Percentiles rank a stretch among this genome's conserved stretches.
Evolutionary conservation across 2,113 vertebrate species (phyloP).

Genomic region (Hystrix cristata): DNA sequence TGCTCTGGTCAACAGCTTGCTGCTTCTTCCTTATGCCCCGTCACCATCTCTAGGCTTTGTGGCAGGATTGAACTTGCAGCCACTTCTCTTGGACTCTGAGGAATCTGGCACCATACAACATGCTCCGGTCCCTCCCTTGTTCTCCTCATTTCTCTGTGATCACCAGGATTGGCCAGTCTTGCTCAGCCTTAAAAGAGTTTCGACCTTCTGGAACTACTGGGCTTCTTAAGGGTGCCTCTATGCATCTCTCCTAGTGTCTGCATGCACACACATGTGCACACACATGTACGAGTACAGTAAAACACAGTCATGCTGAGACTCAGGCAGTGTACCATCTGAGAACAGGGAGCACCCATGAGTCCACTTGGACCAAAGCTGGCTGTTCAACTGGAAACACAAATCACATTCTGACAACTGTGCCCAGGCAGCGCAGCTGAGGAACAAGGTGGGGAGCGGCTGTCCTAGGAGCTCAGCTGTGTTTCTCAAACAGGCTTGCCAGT

Average conservation of each 20-base stretch:
- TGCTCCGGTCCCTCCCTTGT: not conserved
- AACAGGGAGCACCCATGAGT: not conserved
- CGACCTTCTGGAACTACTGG: not conserved
- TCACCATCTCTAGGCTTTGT: not conserved
- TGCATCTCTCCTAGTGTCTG: not conserved
- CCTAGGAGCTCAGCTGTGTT: not conserved
- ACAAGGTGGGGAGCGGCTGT: not conserved
- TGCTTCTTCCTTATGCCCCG: not conserved
- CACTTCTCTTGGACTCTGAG: not conserved
- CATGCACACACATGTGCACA: not conserved
- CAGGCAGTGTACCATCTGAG: not conserved
- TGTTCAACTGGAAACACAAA: not conserved
- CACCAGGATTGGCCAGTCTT: not conserved
- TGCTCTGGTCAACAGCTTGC: not conserved
- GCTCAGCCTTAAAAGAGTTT: not conserved
- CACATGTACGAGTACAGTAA: not conserved
- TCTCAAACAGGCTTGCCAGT: not conserved
- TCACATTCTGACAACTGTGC: not conserved
- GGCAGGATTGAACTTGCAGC: not conserved
- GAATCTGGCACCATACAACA: fast-evolving
- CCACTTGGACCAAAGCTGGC: not conserved
- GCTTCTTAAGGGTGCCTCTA: not conserved
- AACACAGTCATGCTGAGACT: not conserved
- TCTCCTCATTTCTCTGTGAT: not conserved
- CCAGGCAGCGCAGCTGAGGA: not conserved